These are phyloP conservation scores for Rana temporaria DNA, from an alignment of 2,113 vertebrate species.

Conservation along the genomic window DNA sequence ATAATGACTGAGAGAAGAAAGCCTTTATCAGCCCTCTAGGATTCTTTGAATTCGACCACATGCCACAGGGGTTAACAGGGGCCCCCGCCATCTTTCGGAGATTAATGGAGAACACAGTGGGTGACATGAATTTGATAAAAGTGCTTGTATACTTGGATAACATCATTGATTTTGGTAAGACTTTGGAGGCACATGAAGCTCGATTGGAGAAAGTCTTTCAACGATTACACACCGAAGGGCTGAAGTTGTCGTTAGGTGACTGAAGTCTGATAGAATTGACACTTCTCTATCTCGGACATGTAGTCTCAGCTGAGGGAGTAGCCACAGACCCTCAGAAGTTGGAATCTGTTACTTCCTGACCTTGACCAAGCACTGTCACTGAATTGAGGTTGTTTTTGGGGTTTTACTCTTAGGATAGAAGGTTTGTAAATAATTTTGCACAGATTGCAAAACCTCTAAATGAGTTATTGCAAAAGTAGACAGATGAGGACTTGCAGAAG, in stretches of 20 bases:
- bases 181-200: neutral
- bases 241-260: neutral
- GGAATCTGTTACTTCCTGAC: too few species aligned
- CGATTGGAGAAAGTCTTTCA: neutral
- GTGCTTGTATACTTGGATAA: neutral
- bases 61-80: neutral
- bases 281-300: neutral
- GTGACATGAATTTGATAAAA: neutral
- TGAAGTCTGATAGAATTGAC: neutral
- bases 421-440: too few species aligned
- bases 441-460: too few species aligned
- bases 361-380: too few species aligned
- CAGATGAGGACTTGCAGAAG: too few species aligned
- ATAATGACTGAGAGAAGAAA: neutral
- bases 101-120: neutral
- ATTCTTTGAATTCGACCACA: neutral
- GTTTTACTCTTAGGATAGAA: too few species aligned
- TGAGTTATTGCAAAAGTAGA: too few species aligned
- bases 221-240: neutral
- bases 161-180: neutral
- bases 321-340: too few species aligned
- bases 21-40: neutral
- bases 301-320: too few species aligned
- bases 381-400: too few species aligned
- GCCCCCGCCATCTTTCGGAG: neutral